Evolutionary conservation across 2,888 invertebrate genomes (phyloP).

Genomic region (Alloscopus bannaensis): DNA sequence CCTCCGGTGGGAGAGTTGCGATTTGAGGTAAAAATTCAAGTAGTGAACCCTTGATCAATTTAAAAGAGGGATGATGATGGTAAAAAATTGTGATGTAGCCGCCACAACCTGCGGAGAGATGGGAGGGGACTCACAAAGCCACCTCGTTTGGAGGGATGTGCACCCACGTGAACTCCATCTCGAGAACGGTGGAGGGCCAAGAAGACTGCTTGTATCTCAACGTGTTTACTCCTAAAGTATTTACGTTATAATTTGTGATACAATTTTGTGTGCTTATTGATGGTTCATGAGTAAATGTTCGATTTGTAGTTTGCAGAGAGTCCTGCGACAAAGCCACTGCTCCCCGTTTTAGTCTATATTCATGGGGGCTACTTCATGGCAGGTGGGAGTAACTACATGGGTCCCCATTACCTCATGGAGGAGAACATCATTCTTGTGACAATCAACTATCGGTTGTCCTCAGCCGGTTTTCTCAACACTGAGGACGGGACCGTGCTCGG

Average conservation of each 20-base stretch:
- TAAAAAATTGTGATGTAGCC: conserved; percentile 45
- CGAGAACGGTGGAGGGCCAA: conserved; percentile 48
- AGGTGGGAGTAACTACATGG: conserved; percentile 76
- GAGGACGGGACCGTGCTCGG: conserved; percentile 46
- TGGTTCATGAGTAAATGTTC: conserved; percentile 12
- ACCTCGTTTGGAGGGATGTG: conserved; percentile 63
- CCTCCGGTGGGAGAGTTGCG: conserved; percentile 35
- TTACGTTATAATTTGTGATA: not conserved
- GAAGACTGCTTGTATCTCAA: conserved; percentile 69
- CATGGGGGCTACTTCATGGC: conserved; percentile 79
- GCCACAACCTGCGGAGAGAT: conserved; percentile 58
- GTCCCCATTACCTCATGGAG: conserved; percentile 79
- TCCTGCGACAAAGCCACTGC: conserved; percentile 25
- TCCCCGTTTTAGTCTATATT: conserved; percentile 78
- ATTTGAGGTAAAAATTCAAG: conserved; percentile 41
- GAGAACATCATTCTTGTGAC: conserved; percentile 66
- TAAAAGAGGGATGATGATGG: not conserved
- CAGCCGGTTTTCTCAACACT: conserved; percentile 63
- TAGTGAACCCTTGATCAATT: not conserved
- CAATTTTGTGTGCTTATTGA: not conserved
- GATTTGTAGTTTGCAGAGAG: conserved; percentile 7
- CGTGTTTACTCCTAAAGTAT: conserved; percentile 65
- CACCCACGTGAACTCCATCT: conserved; percentile 65
- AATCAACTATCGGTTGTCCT: conserved; percentile 57
- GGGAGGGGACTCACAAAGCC: conserved; percentile 61